Conservation (phyloP, 2,888 invertebrate genomes). For the Ligdia adustata region DNA sequence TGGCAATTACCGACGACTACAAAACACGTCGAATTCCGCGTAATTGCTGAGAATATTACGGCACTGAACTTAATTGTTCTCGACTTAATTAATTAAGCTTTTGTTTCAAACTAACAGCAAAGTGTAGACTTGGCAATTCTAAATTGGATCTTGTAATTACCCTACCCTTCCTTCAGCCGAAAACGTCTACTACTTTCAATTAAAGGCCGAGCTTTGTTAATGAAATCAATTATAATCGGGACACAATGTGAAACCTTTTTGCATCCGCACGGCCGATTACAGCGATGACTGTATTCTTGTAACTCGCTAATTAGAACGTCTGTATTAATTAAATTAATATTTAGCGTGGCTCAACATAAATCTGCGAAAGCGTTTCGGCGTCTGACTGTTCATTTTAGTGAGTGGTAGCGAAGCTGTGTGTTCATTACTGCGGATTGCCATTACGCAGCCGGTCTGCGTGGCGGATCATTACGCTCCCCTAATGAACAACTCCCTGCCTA, state of each 20-base stretch:
- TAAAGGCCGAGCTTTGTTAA: conserved; percentile 79
- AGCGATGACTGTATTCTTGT: conserved; percentile 50
- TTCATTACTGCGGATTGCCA: conserved; percentile 51
- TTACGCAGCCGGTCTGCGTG: conserved; percentile 47
- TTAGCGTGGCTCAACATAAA: conserved; percentile 35
- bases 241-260: conserved; percentile 67
- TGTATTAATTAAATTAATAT: conserved; percentile 31
- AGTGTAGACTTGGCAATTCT: conserved; percentile 84
- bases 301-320: conserved; percentile 41
- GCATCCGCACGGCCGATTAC: conserved; percentile 56
- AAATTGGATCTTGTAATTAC: conserved; percentile 85
- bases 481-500: conserved; percentile 55
- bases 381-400: conserved; percentile 38
- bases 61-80: conserved; percentile 83
- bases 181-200: conserved; percentile 83
- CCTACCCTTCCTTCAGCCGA: conserved; percentile 79
- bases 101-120: conserved; percentile 84
- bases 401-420: conserved; percentile 44
- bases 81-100: conserved; percentile 84
- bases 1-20: conserved; percentile 77
- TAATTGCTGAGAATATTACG: conserved; percentile 83
- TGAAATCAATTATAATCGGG: conserved; percentile 80
- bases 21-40: conserved; percentile 81
- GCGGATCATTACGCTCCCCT: conserved; percentile 54
- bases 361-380: conserved; percentile 32